Evolutionary conservation across 1,140 invertebrate genomes (phyloP).

Genomic region (Latrodectus geometricus): DNA sequence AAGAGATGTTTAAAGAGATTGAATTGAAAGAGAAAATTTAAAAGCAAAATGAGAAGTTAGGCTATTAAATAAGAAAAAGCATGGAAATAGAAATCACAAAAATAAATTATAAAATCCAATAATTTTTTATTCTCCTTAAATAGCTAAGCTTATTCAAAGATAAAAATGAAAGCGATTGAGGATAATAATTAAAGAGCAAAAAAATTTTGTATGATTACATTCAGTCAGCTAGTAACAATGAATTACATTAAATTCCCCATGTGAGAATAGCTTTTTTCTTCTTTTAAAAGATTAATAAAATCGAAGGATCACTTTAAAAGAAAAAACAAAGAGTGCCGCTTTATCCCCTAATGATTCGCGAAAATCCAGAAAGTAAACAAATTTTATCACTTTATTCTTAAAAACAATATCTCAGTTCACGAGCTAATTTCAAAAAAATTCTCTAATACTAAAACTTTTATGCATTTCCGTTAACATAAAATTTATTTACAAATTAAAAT

Average conservation of each 20-base stretch:
- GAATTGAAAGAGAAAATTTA: slow-evolving; percentile 26
- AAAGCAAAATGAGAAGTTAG: slow-evolving; percentile 30
- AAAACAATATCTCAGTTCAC: background rate
- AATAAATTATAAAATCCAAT: slow-evolving; percentile 16
- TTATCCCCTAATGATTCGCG: background rate
- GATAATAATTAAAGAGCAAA: slow-evolving; percentile 42
- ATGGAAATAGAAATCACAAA: slow-evolving; percentile 37
- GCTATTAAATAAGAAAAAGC: slow-evolving; percentile 21
- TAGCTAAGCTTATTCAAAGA: slow-evolving; percentile 18
- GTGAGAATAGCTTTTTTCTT: slow-evolving; percentile 14
- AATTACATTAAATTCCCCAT: slow-evolving; percentile 33
- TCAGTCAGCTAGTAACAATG: slow-evolving; percentile 31
- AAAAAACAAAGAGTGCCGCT: background rate
- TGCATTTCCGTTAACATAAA: too few relatives aligned
- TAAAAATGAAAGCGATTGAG: slow-evolving; percentile 19
- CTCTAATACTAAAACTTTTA: too few relatives aligned
- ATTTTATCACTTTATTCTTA: background rate
- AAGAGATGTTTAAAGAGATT: slow-evolving; percentile 11
- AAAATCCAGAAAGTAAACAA: background rate
- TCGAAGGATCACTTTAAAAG: slow-evolving; percentile 7
- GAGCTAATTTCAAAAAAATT: too few relatives aligned
- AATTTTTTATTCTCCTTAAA: slow-evolving; percentile 1
- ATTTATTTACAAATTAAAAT: too few relatives aligned
- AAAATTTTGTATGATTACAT: slow-evolving; percentile 20
- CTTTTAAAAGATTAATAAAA: slow-evolving; percentile 30